Conservation (phyloP, 2,113 vertebrate species). For the Campylomormyrus tamandua region DNA sequence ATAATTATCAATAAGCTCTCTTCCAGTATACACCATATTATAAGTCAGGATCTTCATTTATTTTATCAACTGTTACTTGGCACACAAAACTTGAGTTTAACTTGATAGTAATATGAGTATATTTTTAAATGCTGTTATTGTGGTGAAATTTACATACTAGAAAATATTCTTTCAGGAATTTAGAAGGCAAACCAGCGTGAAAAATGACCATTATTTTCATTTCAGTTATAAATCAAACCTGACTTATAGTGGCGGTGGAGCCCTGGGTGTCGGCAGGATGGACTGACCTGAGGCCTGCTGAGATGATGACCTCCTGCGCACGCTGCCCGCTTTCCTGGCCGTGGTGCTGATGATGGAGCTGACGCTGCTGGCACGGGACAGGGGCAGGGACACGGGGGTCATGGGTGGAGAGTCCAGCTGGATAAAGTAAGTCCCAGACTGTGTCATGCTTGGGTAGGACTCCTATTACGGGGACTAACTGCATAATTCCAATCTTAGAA, state of each 20-base stretch:
- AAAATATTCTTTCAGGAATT: background rate
- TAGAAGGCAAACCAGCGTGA: background rate
- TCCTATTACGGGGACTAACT: background rate
- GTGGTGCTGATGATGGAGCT: slow-evolving; percentile 57
- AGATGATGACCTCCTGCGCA: slow-evolving; percentile 59
- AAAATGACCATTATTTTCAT: background rate
- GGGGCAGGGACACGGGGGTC: slow-evolving; percentile 57
- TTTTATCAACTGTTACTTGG: background rate
- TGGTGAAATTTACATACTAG: background rate
- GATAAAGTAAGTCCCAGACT: background rate
- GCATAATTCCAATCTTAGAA: background rate
- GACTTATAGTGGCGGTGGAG: background rate
- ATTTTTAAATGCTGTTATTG: background rate
- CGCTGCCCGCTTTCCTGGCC: slow-evolving; percentile 43
- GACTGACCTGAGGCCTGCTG: slow-evolving; percentile 56
- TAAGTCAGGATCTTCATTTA: background rate
- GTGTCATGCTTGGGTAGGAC: background rate
- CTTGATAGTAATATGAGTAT: background rate
- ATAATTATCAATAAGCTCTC: background rate
- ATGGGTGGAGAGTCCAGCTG: slow-evolving; percentile 65
- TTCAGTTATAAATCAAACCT: background rate
- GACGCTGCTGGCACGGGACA: slow-evolving; percentile 62
- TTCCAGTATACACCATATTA: background rate
- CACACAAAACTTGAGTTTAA: background rate
- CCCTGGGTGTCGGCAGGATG: too few species aligned